These are phyloP conservation scores for Noctilio leporinus DNA, from an alignment of 2,113 vertebrate genomes.

Conservation along the genomic window DNA sequence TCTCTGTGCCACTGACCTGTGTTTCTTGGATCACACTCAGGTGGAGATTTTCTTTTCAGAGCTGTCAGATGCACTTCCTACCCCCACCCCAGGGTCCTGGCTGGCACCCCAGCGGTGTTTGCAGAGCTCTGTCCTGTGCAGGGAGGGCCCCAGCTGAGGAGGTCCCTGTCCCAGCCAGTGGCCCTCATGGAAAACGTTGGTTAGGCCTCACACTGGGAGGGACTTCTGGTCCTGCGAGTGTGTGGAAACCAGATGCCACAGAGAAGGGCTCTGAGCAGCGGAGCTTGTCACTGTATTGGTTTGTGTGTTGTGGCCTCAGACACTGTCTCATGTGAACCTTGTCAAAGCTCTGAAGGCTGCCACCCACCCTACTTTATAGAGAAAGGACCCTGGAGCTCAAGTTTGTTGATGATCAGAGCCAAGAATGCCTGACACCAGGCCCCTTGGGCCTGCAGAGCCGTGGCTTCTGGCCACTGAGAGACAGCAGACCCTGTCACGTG, in stretches of 20 bases:
- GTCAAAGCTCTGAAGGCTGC: background rate
- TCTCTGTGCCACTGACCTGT: constrained; percentile 3
- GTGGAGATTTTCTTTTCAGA: constrained; percentile 53
- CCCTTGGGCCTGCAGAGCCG: background rate
- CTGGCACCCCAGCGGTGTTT: constrained; percentile 24
- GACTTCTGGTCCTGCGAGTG: background rate
- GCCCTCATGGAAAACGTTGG: background rate
- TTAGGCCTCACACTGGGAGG: background rate
- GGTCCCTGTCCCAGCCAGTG: background rate
- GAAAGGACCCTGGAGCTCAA: background rate
- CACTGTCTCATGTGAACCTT: background rate
- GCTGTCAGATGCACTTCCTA: constrained; percentile 49
- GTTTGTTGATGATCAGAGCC: background rate
- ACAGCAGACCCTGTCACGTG: background rate
- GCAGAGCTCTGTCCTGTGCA: background rate
- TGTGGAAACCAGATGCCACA: background rate
- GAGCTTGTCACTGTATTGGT: background rate
- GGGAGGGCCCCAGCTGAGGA: background rate
- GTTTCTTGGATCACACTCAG: constrained; percentile 13
- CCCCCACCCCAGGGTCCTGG: background rate
- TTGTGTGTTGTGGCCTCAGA: background rate
- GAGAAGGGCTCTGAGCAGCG: background rate
- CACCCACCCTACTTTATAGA: background rate
- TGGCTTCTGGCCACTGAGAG: background rate
- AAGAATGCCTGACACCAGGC: background rate